Conservation (phyloP, 2,888 invertebrate genomes). For the Leptarthrus brevirostris region DNA sequence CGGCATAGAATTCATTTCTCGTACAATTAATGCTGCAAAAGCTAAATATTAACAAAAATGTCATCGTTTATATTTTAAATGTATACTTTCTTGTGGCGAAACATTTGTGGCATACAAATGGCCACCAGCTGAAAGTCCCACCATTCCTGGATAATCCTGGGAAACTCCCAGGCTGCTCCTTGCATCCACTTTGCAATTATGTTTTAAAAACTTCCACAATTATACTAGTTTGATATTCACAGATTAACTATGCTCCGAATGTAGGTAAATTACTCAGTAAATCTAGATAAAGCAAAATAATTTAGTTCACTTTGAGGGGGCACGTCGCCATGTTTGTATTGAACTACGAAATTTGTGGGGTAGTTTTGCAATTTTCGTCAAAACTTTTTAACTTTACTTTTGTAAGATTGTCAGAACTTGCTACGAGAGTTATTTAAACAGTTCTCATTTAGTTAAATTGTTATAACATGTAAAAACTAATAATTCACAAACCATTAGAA, state of each 20-base stretch:
- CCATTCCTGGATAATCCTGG: slow-evolving; percentile 70
- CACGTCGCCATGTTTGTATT: too few relatives aligned
- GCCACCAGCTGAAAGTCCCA: slow-evolving; percentile 71
- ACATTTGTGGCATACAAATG: slow-evolving; percentile 72
- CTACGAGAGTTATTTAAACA: too few relatives aligned
- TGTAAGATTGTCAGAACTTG: too few relatives aligned
- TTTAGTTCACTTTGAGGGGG: slow-evolving; percentile 8
- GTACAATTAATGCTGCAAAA: slow-evolving; percentile 66
- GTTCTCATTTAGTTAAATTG: too few relatives aligned
- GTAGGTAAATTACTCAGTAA: too few relatives aligned
- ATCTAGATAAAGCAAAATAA: too few relatives aligned
- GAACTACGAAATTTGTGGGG: too few relatives aligned
- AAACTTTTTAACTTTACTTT: too few relatives aligned
- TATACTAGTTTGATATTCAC: background rate
- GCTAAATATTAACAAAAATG: slow-evolving; percentile 50
- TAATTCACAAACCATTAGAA: too few relatives aligned
- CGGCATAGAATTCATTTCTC: slow-evolving; percentile 77
- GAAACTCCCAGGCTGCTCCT: slow-evolving; percentile 65
- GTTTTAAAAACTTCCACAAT: slow-evolving; percentile 57
- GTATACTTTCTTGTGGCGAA: slow-evolving; percentile 72
- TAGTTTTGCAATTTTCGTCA: too few relatives aligned
- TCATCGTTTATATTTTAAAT: too few relatives aligned
- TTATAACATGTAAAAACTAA: too few relatives aligned
- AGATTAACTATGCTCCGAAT: background rate
- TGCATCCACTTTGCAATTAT: slow-evolving; percentile 65